These are phyloP conservation scores for Telmatochromis sp. DNA, from an alignment of 2,113 vertebrate genomes.

Conservation along the genomic window DNA sequence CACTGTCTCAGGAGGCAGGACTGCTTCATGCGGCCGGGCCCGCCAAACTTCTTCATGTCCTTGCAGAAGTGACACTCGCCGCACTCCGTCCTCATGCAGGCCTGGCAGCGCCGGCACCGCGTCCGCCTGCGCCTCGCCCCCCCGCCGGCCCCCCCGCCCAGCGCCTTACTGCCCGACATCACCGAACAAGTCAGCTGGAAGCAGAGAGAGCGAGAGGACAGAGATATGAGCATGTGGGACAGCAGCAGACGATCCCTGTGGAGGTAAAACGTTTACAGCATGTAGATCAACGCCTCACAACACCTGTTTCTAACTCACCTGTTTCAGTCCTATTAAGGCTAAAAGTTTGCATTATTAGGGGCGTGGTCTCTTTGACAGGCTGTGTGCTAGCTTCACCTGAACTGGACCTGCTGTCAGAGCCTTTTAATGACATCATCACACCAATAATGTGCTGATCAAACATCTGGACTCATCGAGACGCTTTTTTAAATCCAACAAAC, in stretches of 20 bases:
- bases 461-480: background rate
- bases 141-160: constrained; percentile 66
- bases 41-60: constrained; percentile 95
- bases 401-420: background rate
- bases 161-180: constrained; percentile 87
- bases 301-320: background rate
- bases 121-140: constrained; percentile 86
- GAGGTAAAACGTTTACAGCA: background rate
- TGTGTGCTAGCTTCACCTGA: background rate
- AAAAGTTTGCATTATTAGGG: background rate
- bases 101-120: constrained; percentile 88
- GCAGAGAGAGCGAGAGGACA: background rate
- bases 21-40: constrained; percentile 92
- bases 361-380: background rate
- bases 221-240: background rate
- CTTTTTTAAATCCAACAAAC: background rate
- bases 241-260: background rate
- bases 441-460: background rate
- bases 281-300: background rate
- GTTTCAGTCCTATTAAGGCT: background rate
- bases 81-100: constrained; percentile 88
- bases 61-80: constrained; percentile 93
- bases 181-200: constrained; percentile 77
- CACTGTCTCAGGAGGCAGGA: constrained; percentile 90
- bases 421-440: background rate